Evolutionary conservation across 2,797 vertebrate genomes (phyloP), one percentile per base, ranked within the genome.

Genomic region (Columba guinea): DNA sequence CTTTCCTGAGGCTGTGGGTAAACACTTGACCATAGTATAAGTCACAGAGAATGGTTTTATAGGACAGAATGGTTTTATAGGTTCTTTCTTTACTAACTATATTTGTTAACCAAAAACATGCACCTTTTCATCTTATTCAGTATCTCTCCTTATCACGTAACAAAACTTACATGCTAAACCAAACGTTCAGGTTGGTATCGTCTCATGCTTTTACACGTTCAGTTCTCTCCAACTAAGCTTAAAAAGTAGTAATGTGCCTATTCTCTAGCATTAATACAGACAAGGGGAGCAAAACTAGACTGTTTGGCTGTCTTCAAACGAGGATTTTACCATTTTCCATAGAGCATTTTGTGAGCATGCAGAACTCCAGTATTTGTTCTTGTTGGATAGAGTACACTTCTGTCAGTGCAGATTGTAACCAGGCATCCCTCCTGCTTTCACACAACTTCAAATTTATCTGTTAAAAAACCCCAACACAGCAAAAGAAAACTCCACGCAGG

Each of bases 401-500:
- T 62, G 21, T 64, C 39, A 62, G 55, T 89, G 84, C 8, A 84
- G 77, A 41, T 15, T 67, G 63, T 79, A 79, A 94, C 52, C 60
- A 87, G 22, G 56, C 71, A 75, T 68, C 51, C 60, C 11, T 75
- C 55, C 74, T 58, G 49, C 65, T 78, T 90, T 81, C 86, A 95
- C 67, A 84, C 55, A 89, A 76, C 53, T 88, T 94, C 74, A 90
- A 63, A 83, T 79, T 52, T 87, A 60, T 41, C 53, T 58, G 39
- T 79, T 77, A 39, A 56, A 56, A 74, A 86, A 59, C 5, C 5
- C 20, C 52, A 75, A 69, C 69, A 84, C 84, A 52, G 87, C 93
- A 95, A 92, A 92, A 89, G 32, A 79, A 94, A 91, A 92, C 68
- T 13, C 26, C 49, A 67, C n/a, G 62, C 55, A 87, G 53, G 60